Conservation (phyloP, 2,113 vertebrate genomes). For the Indri indri region DNA sequence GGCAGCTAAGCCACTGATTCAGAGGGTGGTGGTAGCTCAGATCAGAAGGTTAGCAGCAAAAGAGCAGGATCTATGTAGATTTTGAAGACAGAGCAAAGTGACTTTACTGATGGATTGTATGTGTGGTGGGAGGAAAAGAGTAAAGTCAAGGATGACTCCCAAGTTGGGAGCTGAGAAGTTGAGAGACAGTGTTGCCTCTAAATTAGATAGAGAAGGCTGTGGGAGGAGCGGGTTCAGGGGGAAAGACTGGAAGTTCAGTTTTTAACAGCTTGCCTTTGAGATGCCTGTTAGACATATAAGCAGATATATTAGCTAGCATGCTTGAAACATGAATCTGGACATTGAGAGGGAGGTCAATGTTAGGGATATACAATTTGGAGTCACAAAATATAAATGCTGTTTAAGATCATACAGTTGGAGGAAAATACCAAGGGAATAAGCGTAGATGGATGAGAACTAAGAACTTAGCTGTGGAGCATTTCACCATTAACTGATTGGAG, state of each 20-base stretch:
- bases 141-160: not conserved
- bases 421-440: not conserved
- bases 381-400: not conserved
- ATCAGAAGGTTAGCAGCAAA: not conserved
- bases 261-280: not conserved
- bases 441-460: not conserved
- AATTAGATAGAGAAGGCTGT: not conserved
- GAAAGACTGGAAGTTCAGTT: not conserved
- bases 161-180: not conserved
- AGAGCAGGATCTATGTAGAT: not conserved
- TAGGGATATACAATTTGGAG: not conserved
- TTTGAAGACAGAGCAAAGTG: not conserved
- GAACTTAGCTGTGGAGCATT: not conserved
- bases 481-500: not conserved
- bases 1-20: not conserved
- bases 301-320: not conserved
- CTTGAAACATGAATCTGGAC: not conserved
- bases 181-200: not conserved
- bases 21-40: not conserved
- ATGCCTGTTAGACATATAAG: not conserved
- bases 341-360: not conserved
- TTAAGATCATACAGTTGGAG: not conserved
- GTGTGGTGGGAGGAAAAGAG: not conserved
- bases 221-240: not conserved
- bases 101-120: not conserved